These are phyloP conservation scores for Rhynchonycteris naso DNA, from an alignment of 2,797 vertebrate species.

Conservation along the genomic window DNA sequence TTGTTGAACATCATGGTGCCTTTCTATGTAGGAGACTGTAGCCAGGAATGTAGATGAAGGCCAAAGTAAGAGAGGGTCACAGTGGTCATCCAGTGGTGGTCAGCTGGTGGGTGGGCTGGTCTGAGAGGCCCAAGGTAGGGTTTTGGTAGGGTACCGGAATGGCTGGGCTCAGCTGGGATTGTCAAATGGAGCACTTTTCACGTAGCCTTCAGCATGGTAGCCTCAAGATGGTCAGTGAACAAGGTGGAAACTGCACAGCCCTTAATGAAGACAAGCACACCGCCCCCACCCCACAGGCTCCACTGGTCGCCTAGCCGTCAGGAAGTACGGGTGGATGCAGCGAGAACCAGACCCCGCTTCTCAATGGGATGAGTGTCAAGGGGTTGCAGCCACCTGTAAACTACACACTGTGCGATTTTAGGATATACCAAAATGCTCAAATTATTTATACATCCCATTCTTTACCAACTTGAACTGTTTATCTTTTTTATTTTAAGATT, in stretches of 20 bases:
- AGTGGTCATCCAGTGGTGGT: not conserved
- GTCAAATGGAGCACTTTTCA: not conserved
- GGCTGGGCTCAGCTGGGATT: not conserved
- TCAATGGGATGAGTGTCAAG: not conserved
- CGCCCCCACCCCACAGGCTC: rapidly evolving
- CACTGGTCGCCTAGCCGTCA: not conserved
- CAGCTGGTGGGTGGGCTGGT: not conserved
- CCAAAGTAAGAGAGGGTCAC: not conserved
- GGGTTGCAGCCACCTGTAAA: not conserved
- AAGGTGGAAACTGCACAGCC: not conserved
- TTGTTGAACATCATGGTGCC: too few species aligned
- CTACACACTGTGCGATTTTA: not conserved
- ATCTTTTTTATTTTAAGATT: too few species aligned
- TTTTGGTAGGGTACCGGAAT: not conserved
- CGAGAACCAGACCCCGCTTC: not conserved
- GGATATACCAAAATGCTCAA: not conserved
- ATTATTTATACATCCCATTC: not conserved
- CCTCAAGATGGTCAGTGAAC: not conserved
- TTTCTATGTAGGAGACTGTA: not conserved
- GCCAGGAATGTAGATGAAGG: not conserved
- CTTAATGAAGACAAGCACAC: not conserved
- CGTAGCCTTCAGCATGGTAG: not conserved
- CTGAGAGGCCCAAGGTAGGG: too few species aligned
- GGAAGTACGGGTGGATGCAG: not conserved
- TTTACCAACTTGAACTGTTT: not conserved